Conservation (phyloP, 2,113 vertebrate species). For the Corythoichthys intestinalis region DNA sequence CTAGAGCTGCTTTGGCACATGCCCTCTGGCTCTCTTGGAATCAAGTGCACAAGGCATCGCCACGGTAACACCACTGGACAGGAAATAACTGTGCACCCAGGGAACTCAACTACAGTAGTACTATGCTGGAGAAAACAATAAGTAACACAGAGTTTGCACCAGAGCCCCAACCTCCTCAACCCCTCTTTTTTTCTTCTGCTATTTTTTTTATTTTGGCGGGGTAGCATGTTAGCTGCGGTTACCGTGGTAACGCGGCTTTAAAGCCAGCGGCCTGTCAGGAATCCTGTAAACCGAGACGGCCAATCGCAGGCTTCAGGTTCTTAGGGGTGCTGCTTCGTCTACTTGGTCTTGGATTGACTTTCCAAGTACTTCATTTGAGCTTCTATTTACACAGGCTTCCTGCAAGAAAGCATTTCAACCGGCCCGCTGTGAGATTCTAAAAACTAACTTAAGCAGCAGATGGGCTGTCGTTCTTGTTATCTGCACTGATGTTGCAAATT, state of each 20-base stretch:
- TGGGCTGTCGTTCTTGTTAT: no score
- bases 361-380: conserved; percentile 36
- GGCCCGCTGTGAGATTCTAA: conserved; percentile 10
- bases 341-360: conserved; percentile 50
- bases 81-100: conserved; percentile 21
- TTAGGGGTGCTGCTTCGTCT: conserved; percentile 30
- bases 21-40: not conserved
- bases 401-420: conserved; percentile 2
- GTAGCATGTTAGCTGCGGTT: conserved; percentile 34
- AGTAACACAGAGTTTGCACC: not conserved
- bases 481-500: no score
- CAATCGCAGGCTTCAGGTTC: conserved; percentile 21
- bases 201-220: conserved; percentile 6
- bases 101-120: conserved; percentile 8
- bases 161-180: no score
- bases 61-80: not conserved
- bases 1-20: no score
- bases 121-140: conserved; percentile 11
- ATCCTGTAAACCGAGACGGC: conserved; percentile 43
- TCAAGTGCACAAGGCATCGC: not conserved
- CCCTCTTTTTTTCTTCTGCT: not conserved
- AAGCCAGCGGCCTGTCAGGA: conserved; percentile 15
- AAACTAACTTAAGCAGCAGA: not conserved
- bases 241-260: conserved; percentile 31
- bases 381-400: conserved; percentile 47